These are phyloP conservation scores for Drosophila kepulauana DNA, from an alignment of 1,140 invertebrate genomes.

Conservation along the genomic window DNA sequence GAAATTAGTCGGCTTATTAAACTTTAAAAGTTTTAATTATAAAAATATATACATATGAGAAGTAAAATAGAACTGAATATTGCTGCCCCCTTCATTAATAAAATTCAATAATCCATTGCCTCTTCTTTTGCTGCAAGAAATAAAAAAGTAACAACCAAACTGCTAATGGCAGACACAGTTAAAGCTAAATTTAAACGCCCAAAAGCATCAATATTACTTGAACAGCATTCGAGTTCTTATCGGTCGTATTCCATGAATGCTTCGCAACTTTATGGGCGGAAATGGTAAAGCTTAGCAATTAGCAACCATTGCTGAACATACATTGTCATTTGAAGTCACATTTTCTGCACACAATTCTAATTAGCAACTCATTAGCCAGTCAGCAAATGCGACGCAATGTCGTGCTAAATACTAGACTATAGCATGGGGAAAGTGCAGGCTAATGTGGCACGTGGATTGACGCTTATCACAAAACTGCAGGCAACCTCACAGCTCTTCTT, in stretches of 20 bases:
- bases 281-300: constrained; percentile 11
- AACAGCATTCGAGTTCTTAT: not conserved
- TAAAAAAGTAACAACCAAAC: too few species aligned
- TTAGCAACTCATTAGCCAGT: constrained; percentile 75
- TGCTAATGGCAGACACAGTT: too few species aligned
- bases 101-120: too few species aligned
- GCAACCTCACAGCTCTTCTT: constrained; percentile 17
- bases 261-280: not conserved
- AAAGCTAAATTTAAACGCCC: too few species aligned
- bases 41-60: too few species aligned
- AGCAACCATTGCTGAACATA: constrained; percentile 29
- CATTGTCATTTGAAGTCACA: constrained; percentile 67
- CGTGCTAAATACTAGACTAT: not conserved
- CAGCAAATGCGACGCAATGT: constrained; percentile 64
- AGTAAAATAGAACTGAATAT: too few species aligned
- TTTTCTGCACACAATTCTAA: constrained; percentile 67
- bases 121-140: too few species aligned
- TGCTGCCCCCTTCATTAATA: too few species aligned
- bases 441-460: constrained; percentile 52
- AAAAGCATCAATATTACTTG: not conserved
- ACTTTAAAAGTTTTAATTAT: too few species aligned
- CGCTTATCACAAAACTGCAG: constrained; percentile 73
- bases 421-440: not conserved
- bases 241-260: not conserved
- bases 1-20: too few species aligned